phyloP scores from a whole-genome alignment of 2,797 vertebrate species.

The Myotis findleyi region DNA sequence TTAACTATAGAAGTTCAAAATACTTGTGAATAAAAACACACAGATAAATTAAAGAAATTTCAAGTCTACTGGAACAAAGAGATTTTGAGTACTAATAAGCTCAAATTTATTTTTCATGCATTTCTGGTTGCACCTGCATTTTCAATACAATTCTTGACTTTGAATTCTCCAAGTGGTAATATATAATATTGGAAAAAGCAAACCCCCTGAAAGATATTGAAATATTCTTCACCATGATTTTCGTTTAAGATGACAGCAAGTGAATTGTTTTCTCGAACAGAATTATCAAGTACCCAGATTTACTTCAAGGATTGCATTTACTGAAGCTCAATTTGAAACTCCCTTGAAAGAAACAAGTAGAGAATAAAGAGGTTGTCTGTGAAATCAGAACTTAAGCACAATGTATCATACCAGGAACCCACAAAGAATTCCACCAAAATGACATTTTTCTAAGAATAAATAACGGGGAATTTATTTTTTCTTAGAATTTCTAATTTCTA shows the following conservation, averaged over 20 bases:
- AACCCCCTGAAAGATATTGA: neutral
- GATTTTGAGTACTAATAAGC: neutral
- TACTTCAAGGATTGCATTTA: conserved; percentile 65
- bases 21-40: neutral
- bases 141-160: conserved; percentile 35
- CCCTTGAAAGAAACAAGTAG: conserved; percentile 17
- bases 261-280: conserved; percentile 53
- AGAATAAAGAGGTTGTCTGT: neutral
- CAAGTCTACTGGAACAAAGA: conserved; percentile 35
- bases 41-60: neutral
- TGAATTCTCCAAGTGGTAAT: conserved; percentile 24
- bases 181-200: conserved; percentile 23
- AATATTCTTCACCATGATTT: conserved; percentile 62
- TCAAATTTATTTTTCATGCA: conserved; percentile 1
- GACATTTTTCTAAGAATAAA: neutral
- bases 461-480: neutral
- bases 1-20: neutral
- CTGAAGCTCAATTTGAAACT: conserved; percentile 58
- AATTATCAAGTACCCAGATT: conserved; percentile 62
- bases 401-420: neutral
- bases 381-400: conserved; percentile 35
- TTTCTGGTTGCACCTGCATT: conserved; percentile 48
- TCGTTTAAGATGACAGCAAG: conserved; percentile 67
- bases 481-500: no score
- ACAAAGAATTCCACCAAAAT: neutral